Evolutionary conservation across 2,797 vertebrate genomes (phyloP).

Genomic region (Paratrypauchen microcephalus): DNA sequence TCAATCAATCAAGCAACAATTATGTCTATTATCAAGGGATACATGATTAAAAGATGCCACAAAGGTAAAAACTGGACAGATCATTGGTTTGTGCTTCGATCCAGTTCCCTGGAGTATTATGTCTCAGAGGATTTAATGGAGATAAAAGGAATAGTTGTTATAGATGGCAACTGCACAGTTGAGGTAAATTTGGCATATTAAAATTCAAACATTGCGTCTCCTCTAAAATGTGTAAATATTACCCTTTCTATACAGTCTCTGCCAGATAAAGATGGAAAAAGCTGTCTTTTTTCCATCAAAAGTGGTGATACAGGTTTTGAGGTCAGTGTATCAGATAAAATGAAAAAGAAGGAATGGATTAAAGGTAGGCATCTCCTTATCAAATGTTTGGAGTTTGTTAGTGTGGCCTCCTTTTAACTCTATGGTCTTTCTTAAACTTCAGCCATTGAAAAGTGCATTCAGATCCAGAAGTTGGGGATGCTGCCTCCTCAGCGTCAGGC

Average conservation of each 20-base stretch:
- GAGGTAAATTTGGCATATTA: constrained; percentile 77
- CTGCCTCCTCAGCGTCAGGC: constrained; percentile 88
- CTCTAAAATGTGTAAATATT: neutral
- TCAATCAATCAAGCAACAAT: neutral
- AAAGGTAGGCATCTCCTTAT: constrained; percentile 79
- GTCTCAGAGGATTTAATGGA: constrained; percentile 88
- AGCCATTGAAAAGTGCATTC: constrained; percentile 90
- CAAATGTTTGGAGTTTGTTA: neutral
- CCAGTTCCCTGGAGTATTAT: constrained; percentile 87
- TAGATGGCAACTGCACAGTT: constrained; percentile 88
- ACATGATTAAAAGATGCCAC: constrained; percentile 95
- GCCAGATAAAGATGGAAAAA: constrained; percentile 92
- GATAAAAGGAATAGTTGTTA: constrained; percentile 87
- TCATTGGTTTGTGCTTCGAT: constrained; percentile 92
- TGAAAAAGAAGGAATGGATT: constrained; percentile 97
- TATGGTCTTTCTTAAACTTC: neutral
- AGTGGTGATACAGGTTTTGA: constrained; percentile 91
- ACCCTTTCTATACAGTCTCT: constrained; percentile 78
- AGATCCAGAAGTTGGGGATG: constrained; percentile 79
- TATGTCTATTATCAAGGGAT: constrained; percentile 77
- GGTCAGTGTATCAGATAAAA: constrained; percentile 94
- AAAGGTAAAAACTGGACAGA: constrained; percentile 97
- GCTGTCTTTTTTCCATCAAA: constrained; percentile 92
- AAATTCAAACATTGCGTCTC: neutral
- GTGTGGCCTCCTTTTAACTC: neutral